Evolutionary conservation across 2,113 vertebrate species (phyloP).

Genomic region (Isichthys henryi): DNA sequence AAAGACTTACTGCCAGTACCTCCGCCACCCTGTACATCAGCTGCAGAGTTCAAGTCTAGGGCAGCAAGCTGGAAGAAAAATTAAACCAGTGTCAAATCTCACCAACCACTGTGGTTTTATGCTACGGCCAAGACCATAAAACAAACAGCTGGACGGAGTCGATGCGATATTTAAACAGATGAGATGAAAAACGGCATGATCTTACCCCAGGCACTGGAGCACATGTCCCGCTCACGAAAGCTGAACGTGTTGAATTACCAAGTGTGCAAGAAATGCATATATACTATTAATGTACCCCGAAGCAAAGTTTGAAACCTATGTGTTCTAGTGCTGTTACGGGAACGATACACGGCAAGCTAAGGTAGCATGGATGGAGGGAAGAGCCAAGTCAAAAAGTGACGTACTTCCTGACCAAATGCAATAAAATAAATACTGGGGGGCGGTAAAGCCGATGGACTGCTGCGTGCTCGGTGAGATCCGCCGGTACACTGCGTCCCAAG

Average conservation of each 20-base stretch:
- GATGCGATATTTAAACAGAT: not conserved
- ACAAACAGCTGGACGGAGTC: not conserved
- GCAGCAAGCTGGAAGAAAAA: constrained; percentile 78
- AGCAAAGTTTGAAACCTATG: not conserved
- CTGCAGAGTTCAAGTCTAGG: constrained; percentile 89
- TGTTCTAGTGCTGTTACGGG: not conserved
- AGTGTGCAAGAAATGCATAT: not conserved
- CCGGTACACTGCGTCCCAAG: not conserved
- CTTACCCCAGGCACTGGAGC: not conserved
- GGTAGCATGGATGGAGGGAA: not conserved
- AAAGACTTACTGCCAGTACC: constrained; percentile 82
- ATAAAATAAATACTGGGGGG: not conserved
- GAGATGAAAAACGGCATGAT: not conserved
- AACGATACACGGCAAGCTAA: not conserved
- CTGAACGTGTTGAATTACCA: not conserved
- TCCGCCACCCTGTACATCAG: constrained; percentile 79
- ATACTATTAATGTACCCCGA: not conserved
- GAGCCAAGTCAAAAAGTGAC: not conserved
- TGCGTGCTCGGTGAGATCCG: not conserved
- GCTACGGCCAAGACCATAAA: not conserved
- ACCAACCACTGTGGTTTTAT: not conserved
- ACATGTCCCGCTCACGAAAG: not conserved
- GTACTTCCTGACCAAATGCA: not conserved
- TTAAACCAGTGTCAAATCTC: not conserved
- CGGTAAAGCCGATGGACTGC: not conserved